phyloP scores from a whole-genome alignment of 2,113 vertebrate species.

The Pollachius pollachius region DNA sequence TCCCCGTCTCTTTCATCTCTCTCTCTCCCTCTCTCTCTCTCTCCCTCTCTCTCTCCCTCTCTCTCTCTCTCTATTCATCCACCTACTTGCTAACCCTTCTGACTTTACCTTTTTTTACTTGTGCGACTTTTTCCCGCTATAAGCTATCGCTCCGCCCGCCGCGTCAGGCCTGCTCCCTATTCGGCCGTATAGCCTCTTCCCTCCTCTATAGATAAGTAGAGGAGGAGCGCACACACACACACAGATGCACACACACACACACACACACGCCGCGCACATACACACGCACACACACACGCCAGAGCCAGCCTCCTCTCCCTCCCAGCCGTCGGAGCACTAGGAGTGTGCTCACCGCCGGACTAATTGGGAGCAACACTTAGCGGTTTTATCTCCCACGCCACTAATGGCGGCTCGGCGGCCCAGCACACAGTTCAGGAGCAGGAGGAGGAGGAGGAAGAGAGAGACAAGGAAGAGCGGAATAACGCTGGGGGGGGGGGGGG shows the following conservation, averaged over 20 bases:
- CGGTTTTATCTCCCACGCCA: constrained; percentile 97
- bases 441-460: constrained; percentile 69
- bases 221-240: no score
- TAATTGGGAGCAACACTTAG: constrained; percentile 99
- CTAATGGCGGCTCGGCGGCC: constrained; percentile 93
- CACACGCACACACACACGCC: constrained; percentile 28
- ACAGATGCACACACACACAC: no score
- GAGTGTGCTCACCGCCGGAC: constrained; percentile 94
- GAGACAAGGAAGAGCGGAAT: neutral
- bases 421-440: constrained; percentile 88
- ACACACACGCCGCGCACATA: no score
- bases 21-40: constrained; percentile 29
- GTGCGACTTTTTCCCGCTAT: neutral
- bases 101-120: constrained; percentile 33
- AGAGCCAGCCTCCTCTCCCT: constrained; percentile 80
- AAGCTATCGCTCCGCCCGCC: no score
- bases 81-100: constrained; percentile 25
- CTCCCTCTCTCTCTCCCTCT: constrained; percentile 24
- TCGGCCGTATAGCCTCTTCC: constrained; percentile 70
- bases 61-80: constrained; percentile 40
- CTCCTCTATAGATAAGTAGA: constrained; percentile 58
- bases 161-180: neutral
- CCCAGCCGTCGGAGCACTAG: constrained; percentile 73
- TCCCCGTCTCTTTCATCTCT: constrained; percentile 43
- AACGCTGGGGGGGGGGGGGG: neutral